Evolutionary conservation across 2,888 invertebrate genomes (phyloP), one percentile per base, ranked within the genome.

Genomic region (Cloeon dipterum): DNA sequence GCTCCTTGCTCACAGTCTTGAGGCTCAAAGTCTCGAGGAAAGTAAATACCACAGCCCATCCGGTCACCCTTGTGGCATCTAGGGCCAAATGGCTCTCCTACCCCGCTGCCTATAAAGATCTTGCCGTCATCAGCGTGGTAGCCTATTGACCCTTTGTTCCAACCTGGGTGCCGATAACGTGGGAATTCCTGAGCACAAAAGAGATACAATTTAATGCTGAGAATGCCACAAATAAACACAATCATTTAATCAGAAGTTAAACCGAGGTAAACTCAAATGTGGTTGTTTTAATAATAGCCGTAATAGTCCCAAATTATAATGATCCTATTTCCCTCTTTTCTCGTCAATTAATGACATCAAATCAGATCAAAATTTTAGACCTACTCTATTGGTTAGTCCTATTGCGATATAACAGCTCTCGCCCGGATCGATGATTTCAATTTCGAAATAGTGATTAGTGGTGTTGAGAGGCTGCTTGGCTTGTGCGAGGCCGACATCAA

Each of bases 61-160:
- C 58, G 52, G 46, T 64, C 64, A 43, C 61, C 61, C 52, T 57
- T 57, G 42, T 59, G 54, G 46, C 62, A 63, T 35, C 53, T 52
- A 14, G 63, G 63, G 11, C 63, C 63, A 52, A 64, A 62, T 11
- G 57, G 58, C 46, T 61, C 59, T 14, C 63, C 63, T 32, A 59
- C 55, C 13, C 62, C 48, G 42, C 48, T 47, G 5, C 50, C 51
- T 37, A 50, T 54, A 48, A 64, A 63, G 38, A 63, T 56, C 49
- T 63, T 62, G 1, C 64, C 64, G 51, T 64, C 63, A 50, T 63
- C 63, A 48, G 63, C 63, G 50, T 63, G 63, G 46, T 62, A 64
- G 35, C 62, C 64, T 44, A 64, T 60, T 18, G 62, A 62, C n/a
- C 62, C 63, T 47, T 57, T 55, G 46, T 62, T 62, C 64, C 64